phyloP scores from a whole-genome alignment of 2,113 vertebrate species.

The Melanotaenia duboulayi region DNA sequence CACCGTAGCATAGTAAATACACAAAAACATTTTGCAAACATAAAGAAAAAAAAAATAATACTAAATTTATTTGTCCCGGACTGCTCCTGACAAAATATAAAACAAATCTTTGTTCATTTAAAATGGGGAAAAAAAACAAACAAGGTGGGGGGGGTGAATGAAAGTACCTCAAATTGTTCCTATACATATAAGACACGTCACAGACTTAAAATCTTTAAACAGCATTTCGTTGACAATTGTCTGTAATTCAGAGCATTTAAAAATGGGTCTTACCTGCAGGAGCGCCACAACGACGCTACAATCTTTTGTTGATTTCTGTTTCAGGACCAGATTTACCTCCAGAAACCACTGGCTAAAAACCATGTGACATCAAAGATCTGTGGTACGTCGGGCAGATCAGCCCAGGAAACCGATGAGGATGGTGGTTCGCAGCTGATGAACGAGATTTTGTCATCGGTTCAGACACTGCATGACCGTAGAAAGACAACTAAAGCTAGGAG shows the following conservation, averaged over 20 bases:
- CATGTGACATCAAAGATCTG: too few relatives aligned
- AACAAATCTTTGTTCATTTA: constrained; percentile 45
- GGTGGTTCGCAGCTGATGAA: not conserved
- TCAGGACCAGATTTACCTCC: not conserved
- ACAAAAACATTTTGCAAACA: constrained; percentile 37
- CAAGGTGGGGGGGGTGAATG: not conserved
- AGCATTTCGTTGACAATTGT: constrained; percentile 17
- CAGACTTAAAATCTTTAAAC: constrained; percentile 33
- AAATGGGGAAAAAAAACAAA: not conserved
- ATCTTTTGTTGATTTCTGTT: not conserved
- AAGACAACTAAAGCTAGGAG: too few relatives aligned
- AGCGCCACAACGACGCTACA: not conserved
- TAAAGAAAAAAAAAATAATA: constrained; percentile 1
- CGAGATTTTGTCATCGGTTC: not conserved
- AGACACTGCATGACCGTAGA: not conserved
- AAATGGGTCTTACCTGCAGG: not conserved
- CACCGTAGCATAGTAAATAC: constrained; percentile 41
- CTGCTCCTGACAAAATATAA: constrained; percentile 17
- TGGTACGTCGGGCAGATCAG: not conserved
- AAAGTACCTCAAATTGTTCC: constrained; percentile 34
- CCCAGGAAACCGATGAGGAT: not conserved
- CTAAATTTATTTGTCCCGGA: not conserved
- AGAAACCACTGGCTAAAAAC: too few relatives aligned
- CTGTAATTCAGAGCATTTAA: not conserved
- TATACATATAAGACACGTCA: constrained; percentile 47